Evolutionary conservation across 1,140 invertebrate genomes (phyloP).

Genomic region (Papilio xuthus): DNA sequence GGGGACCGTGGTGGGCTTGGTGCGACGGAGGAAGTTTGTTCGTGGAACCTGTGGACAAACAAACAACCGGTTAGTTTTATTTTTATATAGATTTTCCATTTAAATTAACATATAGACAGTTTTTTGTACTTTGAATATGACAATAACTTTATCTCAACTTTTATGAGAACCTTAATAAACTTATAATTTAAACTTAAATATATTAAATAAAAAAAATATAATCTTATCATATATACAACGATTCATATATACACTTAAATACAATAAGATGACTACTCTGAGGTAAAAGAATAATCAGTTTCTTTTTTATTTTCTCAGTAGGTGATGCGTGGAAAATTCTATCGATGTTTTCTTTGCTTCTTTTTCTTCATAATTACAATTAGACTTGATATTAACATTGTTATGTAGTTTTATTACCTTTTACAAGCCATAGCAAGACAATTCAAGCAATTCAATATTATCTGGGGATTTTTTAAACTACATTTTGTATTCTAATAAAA

Average conservation of each 20-base stretch:
- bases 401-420: background rate
- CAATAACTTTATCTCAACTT: background rate
- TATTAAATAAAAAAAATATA: background rate
- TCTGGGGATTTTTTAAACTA: too few species aligned
- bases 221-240: background rate
- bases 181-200: too few species aligned
- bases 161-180: background rate
- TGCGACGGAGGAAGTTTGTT: conserved; percentile 68
- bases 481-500: too few species aligned
- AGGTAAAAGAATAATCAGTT: background rate
- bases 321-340: background rate
- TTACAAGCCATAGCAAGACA: too few species aligned
- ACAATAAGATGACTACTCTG: background rate
- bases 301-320: background rate
- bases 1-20: conserved; percentile 63
- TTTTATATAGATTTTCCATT: conserved; percentile 28
- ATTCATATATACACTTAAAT: background rate
- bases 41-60: conserved; percentile 57
- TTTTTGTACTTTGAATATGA: background rate
- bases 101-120: background rate
- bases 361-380: too few species aligned
- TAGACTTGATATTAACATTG: background rate
- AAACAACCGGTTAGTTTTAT: conserved; percentile 58
- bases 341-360: background rate
- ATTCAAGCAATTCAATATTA: too few species aligned